Percentiles rank a stretch among this genome's conserved stretches.
phyloP scores from a whole-genome alignment of 2,888 invertebrate species.

The Zeuzera pyrina region DNA sequence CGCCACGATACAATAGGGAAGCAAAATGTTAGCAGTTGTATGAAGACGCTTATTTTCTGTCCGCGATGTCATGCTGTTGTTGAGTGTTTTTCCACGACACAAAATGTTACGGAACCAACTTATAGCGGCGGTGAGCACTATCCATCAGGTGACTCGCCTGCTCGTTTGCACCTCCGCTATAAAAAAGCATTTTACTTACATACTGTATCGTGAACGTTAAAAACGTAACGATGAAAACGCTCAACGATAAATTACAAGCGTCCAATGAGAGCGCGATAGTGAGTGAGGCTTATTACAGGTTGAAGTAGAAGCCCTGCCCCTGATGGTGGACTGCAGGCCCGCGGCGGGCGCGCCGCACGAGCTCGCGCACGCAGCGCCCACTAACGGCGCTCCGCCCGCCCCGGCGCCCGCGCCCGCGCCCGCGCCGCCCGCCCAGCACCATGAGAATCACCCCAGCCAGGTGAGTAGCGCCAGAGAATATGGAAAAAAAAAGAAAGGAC shows the following conservation, averaged over 20 bases:
- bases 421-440: constrained; percentile 32
- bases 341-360: constrained; percentile 47
- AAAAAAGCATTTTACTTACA: too few relatives aligned
- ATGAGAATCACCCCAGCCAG: constrained; percentile 41
- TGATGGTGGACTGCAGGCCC: constrained; percentile 64
- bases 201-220: neutral
- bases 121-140: too few relatives aligned
- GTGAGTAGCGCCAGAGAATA: constrained; percentile 17
- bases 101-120: too few relatives aligned
- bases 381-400: constrained; percentile 3
- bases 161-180: too few relatives aligned
- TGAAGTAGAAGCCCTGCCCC: constrained; percentile 57
- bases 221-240: neutral
- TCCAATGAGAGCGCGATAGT: neutral
- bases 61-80: too few relatives aligned
- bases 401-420: constrained; percentile 40
- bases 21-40: too few relatives aligned
- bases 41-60: too few relatives aligned
- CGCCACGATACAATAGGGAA: too few relatives aligned
- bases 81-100: too few relatives aligned
- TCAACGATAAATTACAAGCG: neutral
- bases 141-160: too few relatives aligned
- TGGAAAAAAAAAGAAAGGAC: too few relatives aligned
- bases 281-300: constrained; percentile 28
- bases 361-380: constrained; percentile 42